These are phyloP conservation scores for Panonychus citri DNA, from an alignment of 1,140 invertebrate species.

Conservation along the genomic window DNA sequence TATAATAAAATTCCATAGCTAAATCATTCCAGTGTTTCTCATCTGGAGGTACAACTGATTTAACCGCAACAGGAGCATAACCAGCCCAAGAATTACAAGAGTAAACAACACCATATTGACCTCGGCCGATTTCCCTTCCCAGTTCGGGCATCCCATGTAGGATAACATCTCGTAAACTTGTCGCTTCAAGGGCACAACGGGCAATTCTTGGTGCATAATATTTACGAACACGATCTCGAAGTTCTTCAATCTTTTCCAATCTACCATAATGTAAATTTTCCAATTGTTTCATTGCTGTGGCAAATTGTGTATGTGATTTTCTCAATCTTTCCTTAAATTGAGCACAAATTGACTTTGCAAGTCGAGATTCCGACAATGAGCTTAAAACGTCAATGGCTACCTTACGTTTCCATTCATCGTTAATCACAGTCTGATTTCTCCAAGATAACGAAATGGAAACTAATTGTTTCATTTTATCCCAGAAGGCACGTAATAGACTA, in stretches of 20 bases:
- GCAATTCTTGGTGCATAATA: conserved; percentile 54
- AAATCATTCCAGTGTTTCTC: conserved; percentile 76
- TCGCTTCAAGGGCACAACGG: conserved; percentile 56
- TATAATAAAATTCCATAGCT: conserved; percentile 74
- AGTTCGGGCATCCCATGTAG: conserved; percentile 48
- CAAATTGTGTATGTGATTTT: conserved; percentile 42
- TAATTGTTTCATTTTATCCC: conserved; percentile 45
- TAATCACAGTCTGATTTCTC: conserved; percentile 32
- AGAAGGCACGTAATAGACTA: conserved; percentile 42
- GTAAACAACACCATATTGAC: conserved; percentile 81
- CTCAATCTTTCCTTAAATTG: conserved; percentile 37
- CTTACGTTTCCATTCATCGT: conserved; percentile 44
- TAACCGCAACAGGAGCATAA: conserved; percentile 51
- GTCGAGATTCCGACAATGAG: conserved; percentile 40
- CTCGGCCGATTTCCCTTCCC: conserved; percentile 57
- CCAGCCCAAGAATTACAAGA: conserved; percentile 50
- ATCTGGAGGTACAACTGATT: conserved; percentile 69
- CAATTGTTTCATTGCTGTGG: conserved; percentile 36
- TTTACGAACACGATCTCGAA: conserved; percentile 42
- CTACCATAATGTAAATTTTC: conserved; percentile 38
- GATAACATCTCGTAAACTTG: conserved; percentile 52
- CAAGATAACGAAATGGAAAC: conserved; percentile 4
- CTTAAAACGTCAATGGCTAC: conserved; percentile 45
- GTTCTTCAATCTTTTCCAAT: conserved; percentile 56
- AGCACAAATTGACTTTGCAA: conserved; percentile 48